A percentile compares a stretch with the other conserved stretches of the same genome.
phyloP scores from a whole-genome alignment of 2,113 vertebrate species.

The Cyanoderma ruficeps region DNA sequence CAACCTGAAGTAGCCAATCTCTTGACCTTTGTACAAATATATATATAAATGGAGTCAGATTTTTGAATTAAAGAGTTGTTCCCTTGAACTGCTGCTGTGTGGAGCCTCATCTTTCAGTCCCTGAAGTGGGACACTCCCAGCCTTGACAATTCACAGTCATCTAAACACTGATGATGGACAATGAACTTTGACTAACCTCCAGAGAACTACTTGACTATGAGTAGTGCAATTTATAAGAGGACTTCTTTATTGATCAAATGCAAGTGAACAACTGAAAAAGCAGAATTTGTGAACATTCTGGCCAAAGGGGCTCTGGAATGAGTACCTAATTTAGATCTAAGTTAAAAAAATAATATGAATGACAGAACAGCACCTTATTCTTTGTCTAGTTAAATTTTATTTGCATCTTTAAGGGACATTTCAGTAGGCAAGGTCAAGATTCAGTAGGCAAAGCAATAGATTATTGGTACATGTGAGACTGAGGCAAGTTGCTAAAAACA shows the following conservation, averaged over 20 bases:
- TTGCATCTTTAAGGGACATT: neutral
- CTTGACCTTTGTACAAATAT: no score
- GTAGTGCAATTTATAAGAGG: neutral
- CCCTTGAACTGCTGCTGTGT: no score
- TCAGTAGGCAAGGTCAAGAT: neutral
- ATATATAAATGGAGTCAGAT: no score
- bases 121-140: no score
- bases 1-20: no score
- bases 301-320: neutral
- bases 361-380: neutral
- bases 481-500: neutral
- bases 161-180: neutral
- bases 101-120: no score
- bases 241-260: neutral
- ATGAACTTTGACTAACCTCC: neutral
- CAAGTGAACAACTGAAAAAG: neutral
- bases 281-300: neutral
- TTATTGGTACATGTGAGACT: neutral
- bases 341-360: neutral
- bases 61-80: no score
- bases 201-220: neutral
- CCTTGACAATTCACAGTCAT: neutral
- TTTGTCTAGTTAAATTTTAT: neutral
- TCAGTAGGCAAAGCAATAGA: neutral
- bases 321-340: neutral